These are phyloP conservation scores for Cossypha polioptera DNA, from an alignment of 2,797 vertebrate species.

Conservation along the genomic window DNA sequence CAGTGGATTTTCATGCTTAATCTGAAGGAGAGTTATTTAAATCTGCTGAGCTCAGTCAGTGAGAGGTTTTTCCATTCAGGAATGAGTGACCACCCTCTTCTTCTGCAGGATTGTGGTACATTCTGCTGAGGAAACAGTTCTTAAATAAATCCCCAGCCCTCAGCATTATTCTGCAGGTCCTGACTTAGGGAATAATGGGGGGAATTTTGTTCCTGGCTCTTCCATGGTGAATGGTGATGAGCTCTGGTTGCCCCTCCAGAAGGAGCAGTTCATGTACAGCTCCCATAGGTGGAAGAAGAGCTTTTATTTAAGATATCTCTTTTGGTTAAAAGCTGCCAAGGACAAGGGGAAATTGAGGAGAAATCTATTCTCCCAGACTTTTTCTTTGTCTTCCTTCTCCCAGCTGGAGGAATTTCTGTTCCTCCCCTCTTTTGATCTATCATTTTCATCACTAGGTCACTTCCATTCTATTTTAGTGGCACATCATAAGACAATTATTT, in stretches of 20 bases:
- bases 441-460: background rate
- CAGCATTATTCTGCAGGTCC: background rate
- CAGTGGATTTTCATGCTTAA: background rate
- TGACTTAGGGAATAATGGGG: background rate
- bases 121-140: background rate
- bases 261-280: background rate
- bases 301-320: background rate
- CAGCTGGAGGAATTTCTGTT: background rate
- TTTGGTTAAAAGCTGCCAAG: background rate
- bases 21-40: background rate
- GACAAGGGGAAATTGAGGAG: background rate
- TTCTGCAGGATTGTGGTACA: background rate
- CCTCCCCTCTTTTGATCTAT: background rate
- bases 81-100: background rate
- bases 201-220: background rate
- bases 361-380: background rate
- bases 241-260: background rate
- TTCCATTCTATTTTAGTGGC: background rate
- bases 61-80: background rate
- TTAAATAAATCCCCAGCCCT: background rate
- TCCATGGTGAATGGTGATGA: rapidly evolving
- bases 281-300: background rate
- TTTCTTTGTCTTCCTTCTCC: background rate
- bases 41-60: background rate
- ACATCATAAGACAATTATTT: background rate